Evolutionary conservation across 2,113 vertebrate species (phyloP).

Genomic region (Triplophysa tibetana): DNA sequence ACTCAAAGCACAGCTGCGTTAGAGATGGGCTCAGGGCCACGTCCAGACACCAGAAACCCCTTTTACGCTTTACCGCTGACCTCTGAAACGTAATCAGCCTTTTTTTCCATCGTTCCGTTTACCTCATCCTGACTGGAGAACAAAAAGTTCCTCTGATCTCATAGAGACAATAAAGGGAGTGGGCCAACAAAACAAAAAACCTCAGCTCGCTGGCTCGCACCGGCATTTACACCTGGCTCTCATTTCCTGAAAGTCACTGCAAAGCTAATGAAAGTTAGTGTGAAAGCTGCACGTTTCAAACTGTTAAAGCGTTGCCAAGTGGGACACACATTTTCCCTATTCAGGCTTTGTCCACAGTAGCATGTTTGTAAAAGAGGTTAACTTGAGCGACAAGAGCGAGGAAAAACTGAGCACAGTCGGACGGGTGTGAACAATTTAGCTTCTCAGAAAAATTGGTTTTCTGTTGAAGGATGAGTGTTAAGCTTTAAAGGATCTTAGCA

Average conservation of each 20-base stretch:
- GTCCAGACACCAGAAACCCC: constrained; percentile 35
- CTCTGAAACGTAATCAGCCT: constrained; percentile 46
- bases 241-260: constrained; percentile 30
- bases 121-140: constrained; percentile 21
- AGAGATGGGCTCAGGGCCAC: constrained; percentile 30
- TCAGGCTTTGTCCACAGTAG: background rate
- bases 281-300: constrained; percentile 12
- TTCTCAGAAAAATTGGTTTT: constrained; percentile 50
- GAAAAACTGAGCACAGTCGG: constrained; percentile 42
- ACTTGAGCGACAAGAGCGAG: constrained; percentile 1
- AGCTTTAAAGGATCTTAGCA: constrained; percentile 52
- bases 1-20: constrained; percentile 41
- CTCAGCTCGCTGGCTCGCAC: constrained; percentile 21
- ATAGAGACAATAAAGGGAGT: constrained; percentile 35
- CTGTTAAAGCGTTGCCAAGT: constrained; percentile 3
- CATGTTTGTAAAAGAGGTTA: constrained; percentile 25
- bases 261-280: constrained; percentile 27
- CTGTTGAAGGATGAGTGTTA: constrained; percentile 46
- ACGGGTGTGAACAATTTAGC: constrained; percentile 15
- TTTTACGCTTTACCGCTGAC: constrained; percentile 41
- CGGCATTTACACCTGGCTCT: constrained; percentile 35
- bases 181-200: constrained; percentile 42
- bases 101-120: constrained; percentile 20
- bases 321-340: constrained; percentile 15
- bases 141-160: constrained; percentile 49